Base-by-base conservation (phyloP, 2,797 vertebrate genomes). In the Cyprinella venusta region DNA sequence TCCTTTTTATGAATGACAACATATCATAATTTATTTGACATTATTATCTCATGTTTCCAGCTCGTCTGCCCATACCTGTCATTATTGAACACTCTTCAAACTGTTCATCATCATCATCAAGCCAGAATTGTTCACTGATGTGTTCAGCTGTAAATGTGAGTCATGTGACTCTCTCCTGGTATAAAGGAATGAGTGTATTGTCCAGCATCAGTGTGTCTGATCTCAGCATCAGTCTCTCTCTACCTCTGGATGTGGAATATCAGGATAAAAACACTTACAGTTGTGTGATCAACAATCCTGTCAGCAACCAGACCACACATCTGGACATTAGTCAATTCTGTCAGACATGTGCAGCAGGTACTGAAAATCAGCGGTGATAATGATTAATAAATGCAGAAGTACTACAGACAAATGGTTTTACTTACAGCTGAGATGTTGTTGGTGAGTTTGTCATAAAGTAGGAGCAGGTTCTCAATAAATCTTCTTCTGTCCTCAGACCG, bases 141-240 rank as follows among this genome's bases (percentile, higher is more conserved):
- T 74, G 70, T 74, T 74, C 70, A 74, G 30, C 36, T 2, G 0
- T 36, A 3, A 54, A 54, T 40, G 72, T 24, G 72, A 40, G 50
- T 38, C 1, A 38, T 38, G 72, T 40, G 72, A 76, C 52, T 40
- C 72, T 76, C 72, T 76, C 72, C 70, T 74, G 70, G 70, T 54
- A 5, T 6, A 74, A 74, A 74, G 48, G 18, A 74, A 74, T n/a
- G 48, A 21, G 48, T 74, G 2, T 54, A 54, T 54, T 74, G 26
- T 21, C 70, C 48, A 54, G 48, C 48, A 74, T 74, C 30, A 74
- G 48, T 54, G 70, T 74, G 48, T n/a, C 48, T 74, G 70, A 54
- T n/a, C 70, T 36, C 70, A 74, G 0, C 30, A 74, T 1, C 19
- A 74, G 5, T 4, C 1, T 75, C 6, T 56, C 50, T 24, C 33